A percentile compares a stretch with the other conserved stretches of the same genome.
These are phyloP conservation scores for Perccottus glenii DNA, from an alignment of 2,113 vertebrate genomes.

Conservation along the genomic window DNA sequence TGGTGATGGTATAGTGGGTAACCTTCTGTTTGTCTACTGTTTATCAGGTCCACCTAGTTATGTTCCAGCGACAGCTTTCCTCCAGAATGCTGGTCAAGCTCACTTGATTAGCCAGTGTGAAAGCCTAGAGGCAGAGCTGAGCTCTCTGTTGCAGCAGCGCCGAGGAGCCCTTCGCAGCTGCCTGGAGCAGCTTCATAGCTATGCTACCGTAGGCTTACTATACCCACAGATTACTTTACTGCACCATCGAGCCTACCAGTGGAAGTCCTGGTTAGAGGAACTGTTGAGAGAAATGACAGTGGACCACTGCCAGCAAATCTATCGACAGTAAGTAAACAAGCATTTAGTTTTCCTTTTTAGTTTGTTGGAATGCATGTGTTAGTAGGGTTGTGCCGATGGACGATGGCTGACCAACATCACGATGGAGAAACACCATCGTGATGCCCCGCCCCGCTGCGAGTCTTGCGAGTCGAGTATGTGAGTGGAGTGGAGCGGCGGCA, in stretches of 20 bases:
- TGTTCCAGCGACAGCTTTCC: conserved; percentile 93
- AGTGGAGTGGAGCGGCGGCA: too few relatives aligned
- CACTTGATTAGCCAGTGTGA: conserved; percentile 97
- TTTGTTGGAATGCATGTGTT: background rate
- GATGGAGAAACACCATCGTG: too few relatives aligned
- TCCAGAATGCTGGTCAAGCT: conserved; percentile 97
- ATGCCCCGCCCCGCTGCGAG: too few relatives aligned
- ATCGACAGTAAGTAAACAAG: conserved; percentile 82
- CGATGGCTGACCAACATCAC: too few relatives aligned
- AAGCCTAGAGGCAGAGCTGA: conserved; percentile 90
- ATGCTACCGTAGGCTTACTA: conserved; percentile 94
- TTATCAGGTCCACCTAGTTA: conserved; percentile 94
- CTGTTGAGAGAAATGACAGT: conserved; percentile 90
- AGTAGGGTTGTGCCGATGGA: too few relatives aligned
- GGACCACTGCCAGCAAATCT: conserved; percentile 90
- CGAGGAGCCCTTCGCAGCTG: conserved; percentile 88
- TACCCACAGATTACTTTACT: conserved; percentile 91
- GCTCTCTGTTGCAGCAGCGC: conserved; percentile 91
- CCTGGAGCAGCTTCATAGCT: conserved; percentile 95
- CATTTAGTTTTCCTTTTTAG: background rate
- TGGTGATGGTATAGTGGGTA: background rate
- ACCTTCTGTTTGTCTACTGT: background rate
- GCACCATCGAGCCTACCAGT: conserved; percentile 90
- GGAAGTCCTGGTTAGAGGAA: conserved; percentile 98
- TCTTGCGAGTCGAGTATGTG: too few relatives aligned